phyloP scores from a whole-genome alignment of 2,797 vertebrate species.

The Hoplostethus mediterraneus region DNA sequence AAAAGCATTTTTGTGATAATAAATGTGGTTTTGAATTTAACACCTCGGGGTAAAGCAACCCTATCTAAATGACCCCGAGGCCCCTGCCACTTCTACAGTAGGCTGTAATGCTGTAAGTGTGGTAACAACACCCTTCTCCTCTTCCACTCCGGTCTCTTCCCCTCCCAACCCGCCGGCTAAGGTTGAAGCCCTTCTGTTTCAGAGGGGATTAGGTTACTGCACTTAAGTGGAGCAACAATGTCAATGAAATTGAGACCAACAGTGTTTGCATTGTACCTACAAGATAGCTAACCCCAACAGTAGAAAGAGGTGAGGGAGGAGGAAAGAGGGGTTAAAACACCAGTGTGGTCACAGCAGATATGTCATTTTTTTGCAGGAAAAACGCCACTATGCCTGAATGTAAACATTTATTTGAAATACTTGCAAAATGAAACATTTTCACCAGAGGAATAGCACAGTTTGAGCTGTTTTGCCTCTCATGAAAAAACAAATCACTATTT shows the following conservation, averaged over 20 bases:
- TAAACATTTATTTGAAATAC: constrained; percentile 29
- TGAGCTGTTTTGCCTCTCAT: background rate
- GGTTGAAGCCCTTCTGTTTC: constrained; percentile 83
- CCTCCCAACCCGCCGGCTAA: constrained; percentile 77
- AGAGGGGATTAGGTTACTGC: constrained; percentile 81
- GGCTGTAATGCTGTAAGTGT: constrained; percentile 72
- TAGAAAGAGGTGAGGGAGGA: constrained; percentile 49
- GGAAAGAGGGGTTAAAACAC: constrained; percentile 13
- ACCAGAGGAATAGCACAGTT: constrained; percentile 15
- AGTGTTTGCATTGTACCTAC: constrained; percentile 86
- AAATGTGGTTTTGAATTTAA: constrained; percentile 87
- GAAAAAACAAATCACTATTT: background rate
- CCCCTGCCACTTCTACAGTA: constrained; percentile 75
- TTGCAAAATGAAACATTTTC: constrained; percentile 36
- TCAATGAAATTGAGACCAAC: constrained; percentile 82
- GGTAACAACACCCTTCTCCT: constrained; percentile 70
- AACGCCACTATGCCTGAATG: background rate
- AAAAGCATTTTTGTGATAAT: constrained; percentile 82
- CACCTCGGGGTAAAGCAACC: constrained; percentile 82
- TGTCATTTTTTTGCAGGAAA: background rate
- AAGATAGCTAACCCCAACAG: constrained; percentile 69
- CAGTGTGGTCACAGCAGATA: background rate
- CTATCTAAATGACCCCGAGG: constrained; percentile 82
- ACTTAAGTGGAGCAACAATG: constrained; percentile 86
- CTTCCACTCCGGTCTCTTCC: constrained; percentile 60